These are phyloP conservation scores for Catamblyrhynchus diadema DNA, from an alignment of 2,797 vertebrate species.

Conservation along the genomic window DNA sequence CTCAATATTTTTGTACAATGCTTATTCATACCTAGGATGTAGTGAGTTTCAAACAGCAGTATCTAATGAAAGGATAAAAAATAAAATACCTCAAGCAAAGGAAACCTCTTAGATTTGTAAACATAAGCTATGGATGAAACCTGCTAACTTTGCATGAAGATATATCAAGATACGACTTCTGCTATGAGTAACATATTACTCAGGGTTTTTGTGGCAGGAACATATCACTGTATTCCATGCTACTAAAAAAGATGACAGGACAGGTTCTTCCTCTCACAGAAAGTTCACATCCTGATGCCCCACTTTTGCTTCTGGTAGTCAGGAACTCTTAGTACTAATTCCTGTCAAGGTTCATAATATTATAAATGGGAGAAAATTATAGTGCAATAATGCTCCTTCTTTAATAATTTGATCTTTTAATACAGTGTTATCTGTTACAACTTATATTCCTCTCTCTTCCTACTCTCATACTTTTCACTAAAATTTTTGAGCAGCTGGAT, in stretches of 20 bases:
- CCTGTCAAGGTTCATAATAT: background rate
- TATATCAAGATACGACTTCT: background rate
- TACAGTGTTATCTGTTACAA: background rate
- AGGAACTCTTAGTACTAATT: background rate
- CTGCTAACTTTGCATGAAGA: background rate
- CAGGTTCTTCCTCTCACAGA: background rate
- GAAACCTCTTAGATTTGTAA: background rate
- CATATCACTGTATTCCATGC: fast-evolving
- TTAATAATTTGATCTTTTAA: background rate
- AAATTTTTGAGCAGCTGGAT: background rate
- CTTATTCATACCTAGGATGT: background rate
- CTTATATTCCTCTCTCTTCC: background rate
- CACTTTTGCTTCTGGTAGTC: background rate
- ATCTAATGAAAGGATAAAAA: background rate
- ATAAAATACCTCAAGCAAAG: background rate
- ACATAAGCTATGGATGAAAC: background rate
- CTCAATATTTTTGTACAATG: background rate
- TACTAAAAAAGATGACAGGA: background rate
- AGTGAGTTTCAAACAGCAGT: background rate
- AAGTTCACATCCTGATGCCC: background rate
- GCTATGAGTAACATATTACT: background rate
- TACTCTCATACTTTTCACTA: background rate
- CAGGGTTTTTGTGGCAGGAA: background rate
- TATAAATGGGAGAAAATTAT: background rate
- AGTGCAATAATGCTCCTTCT: background rate